A percentile compares a stretch with the other conserved stretches of the same genome.
Conservation (phyloP, 2,113 vertebrate species). For the Corythoichthys haematopterus region DNA sequence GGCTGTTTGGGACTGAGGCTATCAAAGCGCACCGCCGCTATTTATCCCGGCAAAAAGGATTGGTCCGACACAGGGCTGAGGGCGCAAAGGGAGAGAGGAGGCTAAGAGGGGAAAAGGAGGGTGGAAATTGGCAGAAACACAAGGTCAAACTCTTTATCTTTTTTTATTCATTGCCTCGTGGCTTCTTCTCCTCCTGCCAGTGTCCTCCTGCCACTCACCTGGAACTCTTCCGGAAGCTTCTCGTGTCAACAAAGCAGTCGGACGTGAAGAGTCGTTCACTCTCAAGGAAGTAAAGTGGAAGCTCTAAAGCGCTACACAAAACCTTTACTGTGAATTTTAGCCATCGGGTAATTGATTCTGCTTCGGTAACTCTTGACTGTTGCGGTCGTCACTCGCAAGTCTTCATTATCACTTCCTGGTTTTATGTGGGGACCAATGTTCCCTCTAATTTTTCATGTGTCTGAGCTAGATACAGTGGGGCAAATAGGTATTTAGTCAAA, state of each 20-base stretch:
- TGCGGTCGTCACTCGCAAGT: too few species aligned
- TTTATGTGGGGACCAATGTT: too few species aligned
- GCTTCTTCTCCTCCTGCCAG: slow-evolving; percentile 54
- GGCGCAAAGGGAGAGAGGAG: slow-evolving; percentile 66
- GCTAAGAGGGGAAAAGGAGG: slow-evolving; percentile 58
- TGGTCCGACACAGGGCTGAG: slow-evolving; percentile 72
- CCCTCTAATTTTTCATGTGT: too few species aligned
- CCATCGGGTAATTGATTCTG: too few species aligned
- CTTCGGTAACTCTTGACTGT: too few species aligned
- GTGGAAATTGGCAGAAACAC: slow-evolving; percentile 75
- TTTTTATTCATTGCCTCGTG: slow-evolving; percentile 56
- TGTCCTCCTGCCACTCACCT: slow-evolving; percentile 61
- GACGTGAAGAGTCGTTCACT: not conserved
- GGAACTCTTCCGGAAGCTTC: slow-evolving; percentile 33
- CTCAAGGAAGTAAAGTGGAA: not conserved
- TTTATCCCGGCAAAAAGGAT: slow-evolving; percentile 79
- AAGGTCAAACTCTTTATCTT: slow-evolving; percentile 78
- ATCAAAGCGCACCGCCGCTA: slow-evolving; percentile 76
- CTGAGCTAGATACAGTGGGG: too few species aligned
- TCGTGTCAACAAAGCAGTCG: slow-evolving; percentile 15
- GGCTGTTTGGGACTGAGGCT: slow-evolving; percentile 80
- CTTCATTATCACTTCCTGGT: too few species aligned
- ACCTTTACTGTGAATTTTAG: too few species aligned
- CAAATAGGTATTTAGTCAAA: too few species aligned
- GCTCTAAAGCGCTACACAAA: too few species aligned